Evolutionary conservation across 2,888 invertebrate species (phyloP).

Genomic region (Euzophera pinguis): DNA sequence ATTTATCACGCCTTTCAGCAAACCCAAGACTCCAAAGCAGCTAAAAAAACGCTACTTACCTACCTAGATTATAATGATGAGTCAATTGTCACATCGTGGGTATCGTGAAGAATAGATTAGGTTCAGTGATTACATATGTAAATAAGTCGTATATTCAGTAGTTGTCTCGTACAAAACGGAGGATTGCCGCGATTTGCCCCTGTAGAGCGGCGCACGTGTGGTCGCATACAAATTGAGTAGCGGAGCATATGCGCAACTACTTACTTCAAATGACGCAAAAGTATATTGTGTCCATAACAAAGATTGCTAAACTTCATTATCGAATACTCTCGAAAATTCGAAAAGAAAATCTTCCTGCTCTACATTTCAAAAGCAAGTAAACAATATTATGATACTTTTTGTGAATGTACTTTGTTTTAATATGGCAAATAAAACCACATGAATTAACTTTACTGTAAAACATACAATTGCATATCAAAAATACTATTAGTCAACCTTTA

Average conservation of each 20-base stretch:
- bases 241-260: conserved; percentile 27
- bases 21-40: too few relatives aligned
- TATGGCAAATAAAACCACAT: too few relatives aligned
- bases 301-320: conserved; percentile 11
- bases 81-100: background rate
- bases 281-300: conserved; percentile 8
- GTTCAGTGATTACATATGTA: conserved; percentile 17
- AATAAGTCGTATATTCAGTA: conserved; percentile 20
- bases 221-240: conserved; percentile 54
- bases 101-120: background rate
- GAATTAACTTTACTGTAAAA: too few relatives aligned
- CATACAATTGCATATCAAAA: too few relatives aligned
- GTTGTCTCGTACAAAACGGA: conserved; percentile 23
- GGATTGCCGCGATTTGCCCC: conserved; percentile 32
- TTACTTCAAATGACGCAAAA: conserved; percentile 9
- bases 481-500: too few relatives aligned
- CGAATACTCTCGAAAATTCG: background rate
- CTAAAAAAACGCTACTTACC: too few relatives aligned
- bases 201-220: conserved; percentile 41
- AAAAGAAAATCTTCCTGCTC: too few relatives aligned
- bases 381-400: too few relatives aligned
- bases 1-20: too few relatives aligned
- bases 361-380: too few relatives aligned
- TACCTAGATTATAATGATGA: too few relatives aligned
- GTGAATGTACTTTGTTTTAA: too few relatives aligned